phyloP scores from a whole-genome alignment of 2,888 invertebrate species.

The Scotopteryx bipunctaria region DNA sequence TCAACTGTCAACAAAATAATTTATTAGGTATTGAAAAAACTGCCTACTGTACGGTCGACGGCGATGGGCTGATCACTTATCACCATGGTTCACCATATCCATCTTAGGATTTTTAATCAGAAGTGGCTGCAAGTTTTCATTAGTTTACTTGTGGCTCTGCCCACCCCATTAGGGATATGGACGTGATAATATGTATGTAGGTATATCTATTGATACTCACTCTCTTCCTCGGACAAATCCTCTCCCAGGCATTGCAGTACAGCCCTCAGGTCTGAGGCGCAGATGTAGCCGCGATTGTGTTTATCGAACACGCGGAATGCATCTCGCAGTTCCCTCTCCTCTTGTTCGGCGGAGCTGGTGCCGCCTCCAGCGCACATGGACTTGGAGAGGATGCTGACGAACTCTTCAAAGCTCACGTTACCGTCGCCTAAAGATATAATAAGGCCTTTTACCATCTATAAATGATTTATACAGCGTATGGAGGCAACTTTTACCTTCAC shows the following conservation, averaged over 20 bases:
- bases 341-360: constrained; percentile 88
- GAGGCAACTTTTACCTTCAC: too few species aligned
- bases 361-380: constrained; percentile 85
- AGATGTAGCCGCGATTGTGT: constrained; percentile 95
- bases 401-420: constrained; percentile 94
- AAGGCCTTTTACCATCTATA: constrained; percentile 34
- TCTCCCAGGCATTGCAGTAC: constrained; percentile 95
- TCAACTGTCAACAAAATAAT: constrained; percentile 86
- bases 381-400: constrained; percentile 92
- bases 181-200: too few species aligned
- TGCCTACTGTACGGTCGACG: too few species aligned
- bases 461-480: too few species aligned
- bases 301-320: constrained; percentile 96
- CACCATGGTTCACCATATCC: too few species aligned
- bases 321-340: constrained; percentile 91
- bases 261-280: constrained; percentile 93
- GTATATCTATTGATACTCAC: constrained; percentile 84
- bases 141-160: too few species aligned
- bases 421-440: constrained; percentile 95
- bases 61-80: too few species aligned
- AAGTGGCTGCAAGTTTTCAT: too few species aligned
- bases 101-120: too few species aligned
- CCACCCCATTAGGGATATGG: too few species aligned
- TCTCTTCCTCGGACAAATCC: constrained; percentile 94
- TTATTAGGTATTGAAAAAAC: constrained; percentile 1